These are phyloP conservation scores for Phenganax stokvisi DNA, from an alignment of 92 coral and sea anemone genomes.

Conservation along the genomic window DNA sequence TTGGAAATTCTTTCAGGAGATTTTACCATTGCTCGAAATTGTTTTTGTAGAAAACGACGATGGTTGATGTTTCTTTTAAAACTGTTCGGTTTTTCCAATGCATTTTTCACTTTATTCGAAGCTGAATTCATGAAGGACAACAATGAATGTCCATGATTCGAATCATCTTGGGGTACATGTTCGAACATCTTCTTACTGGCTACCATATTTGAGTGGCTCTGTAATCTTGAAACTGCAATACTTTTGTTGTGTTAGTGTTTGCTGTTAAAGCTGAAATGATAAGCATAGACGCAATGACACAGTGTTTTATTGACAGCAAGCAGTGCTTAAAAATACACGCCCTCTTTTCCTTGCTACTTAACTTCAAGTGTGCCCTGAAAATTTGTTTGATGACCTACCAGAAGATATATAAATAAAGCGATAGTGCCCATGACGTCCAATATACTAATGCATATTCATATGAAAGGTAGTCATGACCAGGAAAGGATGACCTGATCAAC, in stretches of 20 bases:
- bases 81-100: conserved; percentile 94
- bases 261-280: neutral
- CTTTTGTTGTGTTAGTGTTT: neutral
- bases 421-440: neutral
- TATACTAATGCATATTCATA: conserved; percentile 2
- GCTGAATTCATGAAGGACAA: conserved; percentile 93
- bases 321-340: neutral
- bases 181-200: conserved; percentile 25
- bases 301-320: conserved; percentile 6
- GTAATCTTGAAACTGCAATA: neutral
- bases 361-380: neutral
- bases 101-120: conserved; percentile 86
- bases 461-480: neutral
- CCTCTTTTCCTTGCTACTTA: neutral
- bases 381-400: neutral
- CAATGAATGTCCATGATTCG: conserved; percentile 61
- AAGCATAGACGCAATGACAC: neutral
- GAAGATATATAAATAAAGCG: neutral
- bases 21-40: conserved; percentile 41
- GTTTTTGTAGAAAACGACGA: conserved; percentile 90
- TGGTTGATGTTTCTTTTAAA: conserved; percentile 96
- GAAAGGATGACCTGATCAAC: neutral
- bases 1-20: neutral
- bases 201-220: conserved; percentile 7
- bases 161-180: neutral